A percentile compares a stretch with the other conserved stretches of the same genome.
These are phyloP conservation scores for Eupithecia subumbrata DNA, from an alignment of 2,888 invertebrate genomes.

Conservation along the genomic window DNA sequence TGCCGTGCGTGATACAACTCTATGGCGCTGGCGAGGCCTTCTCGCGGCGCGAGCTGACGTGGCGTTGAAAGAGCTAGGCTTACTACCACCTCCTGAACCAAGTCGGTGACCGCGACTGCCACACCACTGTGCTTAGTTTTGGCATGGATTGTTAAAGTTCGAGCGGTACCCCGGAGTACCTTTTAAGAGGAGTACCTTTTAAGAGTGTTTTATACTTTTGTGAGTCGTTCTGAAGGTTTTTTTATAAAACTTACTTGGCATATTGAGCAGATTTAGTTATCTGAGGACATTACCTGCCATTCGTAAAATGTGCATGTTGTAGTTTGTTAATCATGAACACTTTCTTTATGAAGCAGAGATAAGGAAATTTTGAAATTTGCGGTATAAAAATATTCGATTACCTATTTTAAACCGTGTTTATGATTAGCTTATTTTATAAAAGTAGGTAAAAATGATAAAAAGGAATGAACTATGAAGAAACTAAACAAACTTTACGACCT, in stretches of 20 bases:
- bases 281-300: no score
- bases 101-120: slow-evolving; percentile 53
- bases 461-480: background rate
- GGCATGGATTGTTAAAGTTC: background rate
- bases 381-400: background rate
- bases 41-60: slow-evolving; percentile 86
- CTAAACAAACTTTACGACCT: background rate
- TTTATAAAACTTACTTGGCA: background rate
- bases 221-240: background rate
- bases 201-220: background rate
- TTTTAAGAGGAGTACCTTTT: no score
- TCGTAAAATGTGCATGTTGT: background rate
- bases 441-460: background rate
- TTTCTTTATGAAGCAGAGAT: background rate
- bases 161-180: background rate
- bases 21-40: slow-evolving; percentile 92
- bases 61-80: slow-evolving; percentile 89
- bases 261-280: background rate
- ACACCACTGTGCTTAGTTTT: background rate
- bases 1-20: slow-evolving; percentile 92
- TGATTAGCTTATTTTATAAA: background rate
- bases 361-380: background rate
- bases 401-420: background rate
- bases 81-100: slow-evolving; percentile 79
- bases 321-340: background rate